Conservation (phyloP, 2,113 vertebrate species). For the Takifugu bimaculatus region DNA sequence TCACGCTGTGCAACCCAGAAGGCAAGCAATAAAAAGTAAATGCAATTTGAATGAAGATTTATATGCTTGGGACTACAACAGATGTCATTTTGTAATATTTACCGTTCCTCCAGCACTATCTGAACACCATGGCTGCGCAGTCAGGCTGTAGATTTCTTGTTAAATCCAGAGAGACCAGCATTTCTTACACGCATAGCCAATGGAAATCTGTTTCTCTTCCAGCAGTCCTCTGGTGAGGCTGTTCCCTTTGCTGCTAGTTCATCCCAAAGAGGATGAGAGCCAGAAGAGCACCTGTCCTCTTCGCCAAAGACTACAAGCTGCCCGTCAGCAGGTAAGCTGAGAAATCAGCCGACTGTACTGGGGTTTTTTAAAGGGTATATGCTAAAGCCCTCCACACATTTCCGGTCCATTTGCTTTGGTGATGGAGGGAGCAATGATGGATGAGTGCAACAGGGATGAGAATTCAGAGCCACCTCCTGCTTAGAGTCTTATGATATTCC, state of each 20-base stretch:
- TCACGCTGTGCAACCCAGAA: no score
- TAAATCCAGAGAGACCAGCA: constrained; percentile 57
- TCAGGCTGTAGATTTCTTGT: constrained; percentile 63
- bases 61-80: not conserved
- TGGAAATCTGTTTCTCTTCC: constrained; percentile 49
- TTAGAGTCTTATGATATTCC: constrained; percentile 61
- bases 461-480: constrained; percentile 56
- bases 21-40: no score
- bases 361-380: constrained; percentile 8
- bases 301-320: constrained; percentile 17
- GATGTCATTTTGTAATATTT: constrained; percentile 50
- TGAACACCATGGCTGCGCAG: constrained; percentile 56
- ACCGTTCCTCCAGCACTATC: constrained; percentile 71
- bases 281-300: constrained; percentile 47
- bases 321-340: constrained; percentile 11
- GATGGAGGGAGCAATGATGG: constrained; percentile 29
- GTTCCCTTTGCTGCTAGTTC: constrained; percentile 40
- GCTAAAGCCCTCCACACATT: constrained; percentile 31
- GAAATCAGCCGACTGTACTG: constrained; percentile 22
- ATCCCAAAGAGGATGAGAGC: constrained; percentile 33
- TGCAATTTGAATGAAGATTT: no score
- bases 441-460: constrained; percentile 39
- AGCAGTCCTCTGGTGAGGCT: constrained; percentile 41
- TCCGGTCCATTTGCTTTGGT: constrained; percentile 35
- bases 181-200: constrained; percentile 57